These are phyloP conservation scores for Drosophila nr. perissopoda DNA, from an alignment of 2,888 invertebrate genomes.

Conservation along the genomic window DNA sequence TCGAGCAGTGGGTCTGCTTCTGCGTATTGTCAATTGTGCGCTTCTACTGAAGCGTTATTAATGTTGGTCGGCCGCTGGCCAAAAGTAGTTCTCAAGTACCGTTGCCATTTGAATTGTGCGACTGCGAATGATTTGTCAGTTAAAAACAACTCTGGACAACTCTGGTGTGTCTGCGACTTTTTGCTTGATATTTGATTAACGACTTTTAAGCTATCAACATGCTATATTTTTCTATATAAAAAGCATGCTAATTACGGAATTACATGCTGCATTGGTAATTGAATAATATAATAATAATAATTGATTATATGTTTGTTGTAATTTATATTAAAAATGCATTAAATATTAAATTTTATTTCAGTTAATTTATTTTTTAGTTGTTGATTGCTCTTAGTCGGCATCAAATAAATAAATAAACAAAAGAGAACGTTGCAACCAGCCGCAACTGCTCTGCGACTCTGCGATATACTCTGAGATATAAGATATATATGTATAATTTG, in stretches of 20 bases:
- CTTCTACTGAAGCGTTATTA: slow-evolving; percentile 72
- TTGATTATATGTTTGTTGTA: background rate
- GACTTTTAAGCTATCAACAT: background rate
- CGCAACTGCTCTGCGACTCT: background rate
- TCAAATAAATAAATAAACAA: background rate
- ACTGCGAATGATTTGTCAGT: slow-evolving; percentile 38
- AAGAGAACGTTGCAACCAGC: background rate
- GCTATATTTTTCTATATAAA: background rate
- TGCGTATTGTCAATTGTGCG: slow-evolving; percentile 29
- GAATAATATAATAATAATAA: background rate
- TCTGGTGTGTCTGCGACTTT: background rate
- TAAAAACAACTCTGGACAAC: slow-evolving; percentile 34
- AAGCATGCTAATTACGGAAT: background rate
- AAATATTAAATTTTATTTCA: background rate
- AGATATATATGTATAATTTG: background rate
- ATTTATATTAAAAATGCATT: background rate
- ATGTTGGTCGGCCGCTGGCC: slow-evolving; percentile 51
- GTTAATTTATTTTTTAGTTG: background rate
- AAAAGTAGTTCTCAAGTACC: slow-evolving; percentile 36
- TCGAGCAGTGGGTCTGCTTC: slow-evolving; percentile 3
- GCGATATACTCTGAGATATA: background rate
- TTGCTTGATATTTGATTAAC: slow-evolving; percentile 13
- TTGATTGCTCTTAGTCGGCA: background rate
- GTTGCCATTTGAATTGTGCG: slow-evolving; percentile 37
- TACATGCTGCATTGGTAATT: background rate